Evolutionary conservation across 2,113 vertebrate species (phyloP).

Genomic region (Suncus etruscus): DNA sequence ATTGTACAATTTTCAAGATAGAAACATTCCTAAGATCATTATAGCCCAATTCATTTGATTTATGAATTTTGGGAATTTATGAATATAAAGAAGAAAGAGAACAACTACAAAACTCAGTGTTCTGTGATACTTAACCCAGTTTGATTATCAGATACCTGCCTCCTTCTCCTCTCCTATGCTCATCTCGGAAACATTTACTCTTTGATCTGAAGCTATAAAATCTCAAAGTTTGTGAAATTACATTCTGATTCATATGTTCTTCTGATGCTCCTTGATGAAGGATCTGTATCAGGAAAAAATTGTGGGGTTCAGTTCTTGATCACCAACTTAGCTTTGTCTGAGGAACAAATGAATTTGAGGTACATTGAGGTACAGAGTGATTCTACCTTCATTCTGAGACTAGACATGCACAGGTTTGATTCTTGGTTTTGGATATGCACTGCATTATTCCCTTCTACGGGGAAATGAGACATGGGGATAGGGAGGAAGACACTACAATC

Average conservation of each 20-base stretch:
- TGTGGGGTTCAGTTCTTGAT: background rate
- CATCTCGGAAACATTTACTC: background rate
- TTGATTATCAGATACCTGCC: background rate
- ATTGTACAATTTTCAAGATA: background rate
- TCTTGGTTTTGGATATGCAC: background rate
- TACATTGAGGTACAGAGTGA: background rate
- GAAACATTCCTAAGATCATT: background rate
- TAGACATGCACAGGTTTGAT: background rate
- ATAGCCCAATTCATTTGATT: background rate
- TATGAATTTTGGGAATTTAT: background rate
- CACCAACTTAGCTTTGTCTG: background rate
- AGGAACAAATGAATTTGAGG: background rate
- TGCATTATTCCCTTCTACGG: background rate
- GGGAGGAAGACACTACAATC: background rate
- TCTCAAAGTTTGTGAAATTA: background rate
- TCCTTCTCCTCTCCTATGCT: fast-evolving
- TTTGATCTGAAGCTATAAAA: background rate
- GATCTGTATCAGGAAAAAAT: background rate
- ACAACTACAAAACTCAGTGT: background rate
- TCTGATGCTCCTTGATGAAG: background rate
- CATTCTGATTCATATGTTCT: conserved; percentile 12
- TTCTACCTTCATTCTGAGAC: background rate
- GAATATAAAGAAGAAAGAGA: conserved; percentile 11
- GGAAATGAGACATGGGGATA: background rate
- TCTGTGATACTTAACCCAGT: background rate